Base-by-base conservation (phyloP, 2,113 vertebrate species). In the Numenius arquata region DNA sequence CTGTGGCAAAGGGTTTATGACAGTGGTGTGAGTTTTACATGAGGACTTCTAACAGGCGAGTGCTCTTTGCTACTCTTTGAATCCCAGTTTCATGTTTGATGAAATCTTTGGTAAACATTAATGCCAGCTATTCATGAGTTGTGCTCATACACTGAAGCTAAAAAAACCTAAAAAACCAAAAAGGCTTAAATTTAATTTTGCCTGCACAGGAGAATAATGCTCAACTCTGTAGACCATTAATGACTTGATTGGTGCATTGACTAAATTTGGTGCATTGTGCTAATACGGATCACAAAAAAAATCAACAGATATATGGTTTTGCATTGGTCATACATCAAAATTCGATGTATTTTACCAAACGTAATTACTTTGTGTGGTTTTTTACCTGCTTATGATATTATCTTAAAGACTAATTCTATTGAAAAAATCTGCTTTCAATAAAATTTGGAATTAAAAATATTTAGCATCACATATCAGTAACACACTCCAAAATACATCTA, bases 171-270 rank as follows among this genome's bases (percentile, higher is more conserved):
- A 20, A 12, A 92, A 94, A 90, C 90, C 58, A 12, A 92, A 94
- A 91, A 91, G 61, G 71, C 89, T 91, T 53, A 72, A 61, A 93
- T 93, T 96, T 96, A 74, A 78, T 85, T 97, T 96, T 92, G 81
- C 10, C 75, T 66, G 66, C 72, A 71, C 45, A 58, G 40, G 26
- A 97, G 63, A 94, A 81, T 70, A 85, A 74, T 45, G 56, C 75
- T 96, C 81, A 81, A 17, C 17, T 75, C 45, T 70, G 32, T 94
- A 79, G 65, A 71, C 15, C 59, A 20, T 89, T 84, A 85, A 61
- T 73, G 59, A 93, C 29, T 77, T 92, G 89, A 96, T 66, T 40
- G 58, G 97, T 97, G 48, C 52, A 52, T 83, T 83, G 47, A 82
- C 82, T 68, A 82, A 59, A 58, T 96, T 76, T 92, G 43, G 41